Conservation (phyloP, 2,797 vertebrate species). For the Phrynocephalus vlangalii region DNA sequence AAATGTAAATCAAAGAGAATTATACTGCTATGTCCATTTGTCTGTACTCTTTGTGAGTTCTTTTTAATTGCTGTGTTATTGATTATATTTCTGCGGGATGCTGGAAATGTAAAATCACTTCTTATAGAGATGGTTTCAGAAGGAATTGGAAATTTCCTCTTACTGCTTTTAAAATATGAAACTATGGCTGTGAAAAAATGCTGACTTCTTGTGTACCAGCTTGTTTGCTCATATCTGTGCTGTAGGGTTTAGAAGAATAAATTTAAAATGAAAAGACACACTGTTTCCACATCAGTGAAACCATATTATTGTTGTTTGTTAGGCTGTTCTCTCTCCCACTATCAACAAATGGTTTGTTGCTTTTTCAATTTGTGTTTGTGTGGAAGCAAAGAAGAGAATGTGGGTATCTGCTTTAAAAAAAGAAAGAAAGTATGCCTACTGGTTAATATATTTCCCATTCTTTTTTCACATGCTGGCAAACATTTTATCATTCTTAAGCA, state of each 20-base stretch:
- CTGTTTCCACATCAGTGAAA: constrained; percentile 22
- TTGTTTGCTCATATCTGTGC: not conserved
- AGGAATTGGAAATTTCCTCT: constrained; percentile 10
- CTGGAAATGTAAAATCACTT: not conserved
- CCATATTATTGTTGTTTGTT: constrained; percentile 2
- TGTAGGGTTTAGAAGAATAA: not conserved
- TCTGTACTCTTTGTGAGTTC: not conserved
- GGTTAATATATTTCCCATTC: not conserved
- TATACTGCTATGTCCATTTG: not conserved
- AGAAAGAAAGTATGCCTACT: not conserved
- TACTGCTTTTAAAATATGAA: constrained; percentile 19
- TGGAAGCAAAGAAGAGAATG: not conserved
- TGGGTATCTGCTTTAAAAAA: not conserved
- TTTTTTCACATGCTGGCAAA: not conserved
- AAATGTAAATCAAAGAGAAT: not conserved
- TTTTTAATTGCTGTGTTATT: not conserved
- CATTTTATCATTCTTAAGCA: not conserved
- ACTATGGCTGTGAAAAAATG: not conserved
- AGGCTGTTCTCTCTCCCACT: not conserved
- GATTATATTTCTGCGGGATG: not conserved
- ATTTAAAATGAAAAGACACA: constrained; percentile 5
- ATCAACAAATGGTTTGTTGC: constrained; percentile 7
- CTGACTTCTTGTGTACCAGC: not conserved
- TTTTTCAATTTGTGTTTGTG: not conserved
- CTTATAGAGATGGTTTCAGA: not conserved